Conservation (phyloP, 2,113 vertebrate species). For the Stigmatopora argus region DNA sequence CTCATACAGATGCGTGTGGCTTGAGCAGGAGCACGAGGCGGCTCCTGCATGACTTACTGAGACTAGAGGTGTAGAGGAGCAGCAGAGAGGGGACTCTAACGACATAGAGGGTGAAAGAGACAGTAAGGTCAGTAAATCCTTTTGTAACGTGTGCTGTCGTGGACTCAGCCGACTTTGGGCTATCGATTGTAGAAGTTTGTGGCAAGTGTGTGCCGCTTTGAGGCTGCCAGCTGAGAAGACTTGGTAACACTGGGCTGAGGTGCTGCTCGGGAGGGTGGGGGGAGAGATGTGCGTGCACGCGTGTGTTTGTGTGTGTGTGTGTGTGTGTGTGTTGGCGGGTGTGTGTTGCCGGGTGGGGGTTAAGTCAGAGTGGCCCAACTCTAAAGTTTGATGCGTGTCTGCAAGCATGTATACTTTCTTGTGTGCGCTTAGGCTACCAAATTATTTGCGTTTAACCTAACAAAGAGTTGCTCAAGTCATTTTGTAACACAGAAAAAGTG, state of each 20-base stretch:
- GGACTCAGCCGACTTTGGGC: constrained; percentile 42
- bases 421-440: constrained; percentile 40
- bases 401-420: constrained; percentile 7
- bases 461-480: background rate
- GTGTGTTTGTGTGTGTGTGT: constrained; percentile 21
- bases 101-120: constrained; percentile 57
- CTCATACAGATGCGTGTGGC: constrained; percentile 70
- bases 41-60: constrained; percentile 67
- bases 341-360: constrained; percentile 20
- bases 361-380: constrained; percentile 50
- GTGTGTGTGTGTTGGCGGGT: constrained; percentile 28
- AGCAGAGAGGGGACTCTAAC: constrained; percentile 69
- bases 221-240: constrained; percentile 70
- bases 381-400: constrained; percentile 36
- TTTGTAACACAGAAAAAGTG: background rate
- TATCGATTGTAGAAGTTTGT: constrained; percentile 79
- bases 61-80: constrained; percentile 66
- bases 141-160: constrained; percentile 51
- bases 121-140: constrained; percentile 74
- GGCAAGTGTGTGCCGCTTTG: constrained; percentile 68
- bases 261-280: background rate
- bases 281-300: constrained; percentile 30
- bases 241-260: constrained; percentile 48
- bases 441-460: background rate
- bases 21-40: constrained; percentile 62